phyloP scores from a whole-genome alignment of 2,888 invertebrate genomes.

The Caenorhabditis macrosperma region DNA sequence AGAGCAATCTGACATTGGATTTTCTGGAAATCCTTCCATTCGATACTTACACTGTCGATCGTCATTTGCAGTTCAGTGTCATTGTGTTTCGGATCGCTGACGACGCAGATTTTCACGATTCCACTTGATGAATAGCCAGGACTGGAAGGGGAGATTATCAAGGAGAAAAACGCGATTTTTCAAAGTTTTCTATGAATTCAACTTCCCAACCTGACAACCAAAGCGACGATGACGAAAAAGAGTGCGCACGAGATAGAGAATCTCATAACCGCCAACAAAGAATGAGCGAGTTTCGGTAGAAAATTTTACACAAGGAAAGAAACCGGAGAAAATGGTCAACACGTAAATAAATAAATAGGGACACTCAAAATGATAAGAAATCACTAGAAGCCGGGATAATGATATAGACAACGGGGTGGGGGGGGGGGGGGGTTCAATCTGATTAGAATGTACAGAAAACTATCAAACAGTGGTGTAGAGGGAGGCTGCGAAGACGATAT shows the following conservation, averaged over 20 bases:
- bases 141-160: constrained; percentile 7
- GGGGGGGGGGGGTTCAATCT: too few relatives aligned
- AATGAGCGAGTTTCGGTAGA: too few relatives aligned
- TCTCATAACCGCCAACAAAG: background rate
- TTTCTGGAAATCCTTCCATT: too few relatives aligned
- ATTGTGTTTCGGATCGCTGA: background rate
- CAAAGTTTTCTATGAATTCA: too few relatives aligned
- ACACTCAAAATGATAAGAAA: too few relatives aligned
- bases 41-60: constrained; percentile 29
- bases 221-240: constrained; percentile 22
- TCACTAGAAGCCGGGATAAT: too few relatives aligned
- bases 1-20: constrained; percentile 20
- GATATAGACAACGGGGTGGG: too few relatives aligned
- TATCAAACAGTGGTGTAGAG: constrained; percentile 86
- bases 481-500: constrained; percentile 97
- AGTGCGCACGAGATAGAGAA: constrained; percentile 28
- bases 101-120: constrained; percentile 25
- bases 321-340: too few relatives aligned
- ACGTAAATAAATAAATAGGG: too few relatives aligned
- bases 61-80: background rate
- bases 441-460: background rate
- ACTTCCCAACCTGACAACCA: background rate
- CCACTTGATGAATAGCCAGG: constrained; percentile 26
- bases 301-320: too few relatives aligned
- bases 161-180: too few relatives aligned